Base-by-base conservation (phyloP, 2,888 invertebrate species). In the Hesperia comma region DNA sequence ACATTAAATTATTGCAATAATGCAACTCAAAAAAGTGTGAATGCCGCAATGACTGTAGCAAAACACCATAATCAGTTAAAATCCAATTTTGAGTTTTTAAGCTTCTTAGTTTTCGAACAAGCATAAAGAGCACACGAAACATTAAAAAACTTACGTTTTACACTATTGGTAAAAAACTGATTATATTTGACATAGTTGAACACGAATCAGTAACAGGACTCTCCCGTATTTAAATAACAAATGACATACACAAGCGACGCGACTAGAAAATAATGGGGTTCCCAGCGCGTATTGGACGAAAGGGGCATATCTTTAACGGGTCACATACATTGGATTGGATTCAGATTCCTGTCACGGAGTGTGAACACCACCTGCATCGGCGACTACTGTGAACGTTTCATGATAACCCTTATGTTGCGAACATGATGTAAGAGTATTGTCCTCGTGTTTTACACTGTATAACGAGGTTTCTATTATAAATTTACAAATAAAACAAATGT, bases 301-400 rank as follows among this genome's bases (percentile, higher is more conserved):
- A 57, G 61, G 61, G 67, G 67, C 61, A 67, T 66, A 61, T 61
- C 61, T 61, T 67, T 61, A 61, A 84, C 86, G 84, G 84, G 86
- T 86, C 85, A 80, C 78, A 77, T 78, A 78, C 51, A 26, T 33
- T 40, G 66, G 55, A 67, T 40, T 67, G 46, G n/a, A 61, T 67
- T 55, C 26, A 78, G 77, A 90, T 88, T 87, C 88, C 74, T 82
- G 87, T 89, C 91, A 91, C 90, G 91, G 82, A 69, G 75, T 71
- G 71, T 77, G 81, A 72, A 70, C 82, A 81, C 84, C 85, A 90
- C 90, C 90, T 90, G 92, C 89, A 89, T 90, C 73, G 78, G 72
- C 75, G 81, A 86, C 26, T 17, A 51, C 51, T 61, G 49, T 56
- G n/a, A 60, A 33, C 60, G 66, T 33, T 58, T 40, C 57, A 32